phyloP scores from a whole-genome alignment of 2,888 invertebrate genomes.

The Mechanitis messenoides region DNA sequence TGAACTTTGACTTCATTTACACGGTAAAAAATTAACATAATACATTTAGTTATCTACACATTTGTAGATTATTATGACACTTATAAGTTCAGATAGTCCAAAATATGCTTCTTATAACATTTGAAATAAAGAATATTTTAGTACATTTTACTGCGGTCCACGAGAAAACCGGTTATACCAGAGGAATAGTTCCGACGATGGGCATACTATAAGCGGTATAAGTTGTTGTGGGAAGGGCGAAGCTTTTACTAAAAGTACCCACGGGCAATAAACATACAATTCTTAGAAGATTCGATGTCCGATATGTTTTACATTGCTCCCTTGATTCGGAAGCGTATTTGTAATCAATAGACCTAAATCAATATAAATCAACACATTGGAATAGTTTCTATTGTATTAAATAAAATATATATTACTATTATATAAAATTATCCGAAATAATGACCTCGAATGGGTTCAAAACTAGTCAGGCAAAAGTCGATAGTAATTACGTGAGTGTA shows the following conservation, averaged over 20 bases:
- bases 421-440: too few relatives aligned
- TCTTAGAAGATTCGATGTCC: constrained; percentile 45
- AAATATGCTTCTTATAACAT: not conserved
- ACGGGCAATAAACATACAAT: constrained; percentile 62
- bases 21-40: constrained; percentile 24
- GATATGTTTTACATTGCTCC: constrained; percentile 24
- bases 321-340: constrained; percentile 29
- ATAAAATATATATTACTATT: not conserved
- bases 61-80: constrained; percentile 12
- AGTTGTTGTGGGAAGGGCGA: constrained; percentile 50
- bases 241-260: constrained; percentile 68
- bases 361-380: constrained; percentile 1
- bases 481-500: too few relatives aligned
- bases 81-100: constrained; percentile 3
- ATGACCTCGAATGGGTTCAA: too few relatives aligned
- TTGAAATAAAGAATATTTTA: constrained; percentile 15
- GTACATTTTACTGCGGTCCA: constrained; percentile 18
- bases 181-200: constrained; percentile 53
- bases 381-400: not conserved
- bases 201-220: constrained; percentile 39
- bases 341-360: constrained; percentile 13
- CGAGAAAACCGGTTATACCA: constrained; percentile 54
- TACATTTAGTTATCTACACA: constrained; percentile 24
- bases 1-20: constrained; percentile 25
- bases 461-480: too few relatives aligned